These are phyloP conservation scores for Pammene fasciana DNA, from an alignment of 2,888 invertebrate genomes.

Conservation along the genomic window DNA sequence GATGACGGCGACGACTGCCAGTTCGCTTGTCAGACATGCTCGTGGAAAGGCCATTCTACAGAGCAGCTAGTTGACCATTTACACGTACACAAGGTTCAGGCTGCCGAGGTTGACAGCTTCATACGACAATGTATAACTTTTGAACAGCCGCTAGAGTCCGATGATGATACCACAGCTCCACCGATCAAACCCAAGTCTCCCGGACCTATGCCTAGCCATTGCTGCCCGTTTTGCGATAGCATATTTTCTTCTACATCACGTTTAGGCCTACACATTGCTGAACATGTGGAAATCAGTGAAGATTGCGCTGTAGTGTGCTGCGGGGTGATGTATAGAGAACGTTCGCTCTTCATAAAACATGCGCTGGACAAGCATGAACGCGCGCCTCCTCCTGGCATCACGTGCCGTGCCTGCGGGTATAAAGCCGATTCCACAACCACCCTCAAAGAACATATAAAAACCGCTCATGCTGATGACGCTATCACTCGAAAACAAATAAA, in stretches of 20 bases:
- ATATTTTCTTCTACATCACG: slow-evolving; percentile 63
- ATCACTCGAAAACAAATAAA: slow-evolving; percentile 46
- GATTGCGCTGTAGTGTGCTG: slow-evolving; percentile 60
- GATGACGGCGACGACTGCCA: slow-evolving; percentile 53
- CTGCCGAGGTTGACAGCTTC: slow-evolving; percentile 51
- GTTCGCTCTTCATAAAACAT: slow-evolving; percentile 58
- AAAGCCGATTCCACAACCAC: slow-evolving; percentile 18
- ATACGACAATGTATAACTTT: slow-evolving; percentile 64
- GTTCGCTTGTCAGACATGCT: slow-evolving; percentile 66
- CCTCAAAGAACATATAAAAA: slow-evolving; percentile 48
- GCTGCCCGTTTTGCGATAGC: slow-evolving; percentile 64
- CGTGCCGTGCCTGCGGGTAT: slow-evolving; percentile 15
- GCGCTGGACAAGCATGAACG: slow-evolving; percentile 56
- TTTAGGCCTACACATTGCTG: slow-evolving; percentile 62
- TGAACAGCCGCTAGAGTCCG: slow-evolving; percentile 57
- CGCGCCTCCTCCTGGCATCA: background rate
- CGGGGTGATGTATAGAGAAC: slow-evolving; percentile 49
- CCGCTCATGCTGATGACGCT: slow-evolving; percentile 54
- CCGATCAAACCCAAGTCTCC: slow-evolving; percentile 17
- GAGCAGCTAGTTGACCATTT: slow-evolving; percentile 58
- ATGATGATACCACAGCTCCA: slow-evolving; percentile 39
- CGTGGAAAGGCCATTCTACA: slow-evolving; percentile 46
- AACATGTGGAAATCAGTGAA: slow-evolving; percentile 57
- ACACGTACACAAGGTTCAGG: slow-evolving; percentile 48
- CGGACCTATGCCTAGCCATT: slow-evolving; percentile 51